Base-by-base conservation (phyloP, 2,888 invertebrate genomes). In the Drosophila robusta region DNA sequence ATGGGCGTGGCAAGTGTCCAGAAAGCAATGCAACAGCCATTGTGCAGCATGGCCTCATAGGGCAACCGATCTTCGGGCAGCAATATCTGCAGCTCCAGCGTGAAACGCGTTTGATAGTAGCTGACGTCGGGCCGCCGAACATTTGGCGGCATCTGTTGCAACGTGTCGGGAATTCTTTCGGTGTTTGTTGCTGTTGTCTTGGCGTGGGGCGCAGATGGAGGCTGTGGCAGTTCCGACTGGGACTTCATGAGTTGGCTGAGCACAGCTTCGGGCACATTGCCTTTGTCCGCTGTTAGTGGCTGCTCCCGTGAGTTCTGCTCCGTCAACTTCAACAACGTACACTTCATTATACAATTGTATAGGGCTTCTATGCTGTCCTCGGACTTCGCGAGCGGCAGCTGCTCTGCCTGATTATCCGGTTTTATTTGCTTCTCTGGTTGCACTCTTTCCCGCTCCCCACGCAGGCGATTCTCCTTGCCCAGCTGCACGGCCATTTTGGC, bases 61-160 rank as follows among this genome's bases (percentile, higher is more conserved):
- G 14, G 1, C 14, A 76, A 8, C 0, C 42, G 5, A 6, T 76
- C 74, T 1, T 80, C 65, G 3, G 71, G 77, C 26, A 81, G 32
- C 2, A 42, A 12, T 0, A 86, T 55, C n/a, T 80, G 83, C 11
- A 81, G 39, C 8, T 81, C 84, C 16, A 80, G 12, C 0, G 62
- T 86, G 5, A 29, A 39, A 5, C 0, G 7, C 1, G 87, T 83
- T 44, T 83, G 84, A 39, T 81, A 83, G 11, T 81, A 81, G 4
- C 39, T 65, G 0, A 82, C 77, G 5, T 70, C 61, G 0, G 80
- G 80, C 0, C 76, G 69, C 22, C 46, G n/a, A 0, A 75, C 46
- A 56, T 70, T 47, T 6, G 11, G 4, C 0, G 60, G 63, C 0
- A 45, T 18, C 1, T 54, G 46, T 14, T 16, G 44, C 2, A 58